Percentiles rank a stretch among this genome's conserved stretches.
Evolutionary conservation across 1,140 invertebrate genomes (phyloP).

Genomic region (Pachypsylla venusta): DNA sequence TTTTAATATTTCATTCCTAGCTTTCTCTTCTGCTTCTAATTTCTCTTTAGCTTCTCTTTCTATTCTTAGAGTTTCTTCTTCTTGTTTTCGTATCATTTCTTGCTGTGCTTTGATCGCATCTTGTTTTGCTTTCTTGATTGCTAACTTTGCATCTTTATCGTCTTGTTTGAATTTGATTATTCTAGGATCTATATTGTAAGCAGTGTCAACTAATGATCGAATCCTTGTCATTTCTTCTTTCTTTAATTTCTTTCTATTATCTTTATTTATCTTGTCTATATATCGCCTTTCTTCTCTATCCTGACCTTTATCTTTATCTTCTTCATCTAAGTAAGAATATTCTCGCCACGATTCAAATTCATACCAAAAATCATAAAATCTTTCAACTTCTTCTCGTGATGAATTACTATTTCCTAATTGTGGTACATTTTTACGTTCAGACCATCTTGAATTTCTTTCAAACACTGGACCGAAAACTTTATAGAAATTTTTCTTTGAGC

Average conservation of each 20-base stretch:
- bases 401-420: conserved; percentile 59
- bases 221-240: conserved; percentile 93
- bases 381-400: conserved; percentile 57
- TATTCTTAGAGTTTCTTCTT: conserved; percentile 30
- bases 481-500: conserved; percentile 65
- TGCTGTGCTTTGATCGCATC: conserved; percentile 55
- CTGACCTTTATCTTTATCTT: conserved; percentile 94
- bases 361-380: conserved; percentile 87
- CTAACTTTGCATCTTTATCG: conserved; percentile 80
- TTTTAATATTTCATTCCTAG: conserved; percentile 59
- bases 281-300: conserved; percentile 88
- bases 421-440: conserved; percentile 72
- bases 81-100: conserved; percentile 57
- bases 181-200: conserved; percentile 85
- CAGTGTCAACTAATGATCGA: conserved; percentile 75
- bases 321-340: conserved; percentile 97
- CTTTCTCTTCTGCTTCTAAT: conserved; percentile 63
- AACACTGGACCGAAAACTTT: conserved; percentile 60
- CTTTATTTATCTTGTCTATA: conserved; percentile 97
- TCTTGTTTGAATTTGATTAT: conserved; percentile 85
- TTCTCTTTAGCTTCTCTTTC: conserved; percentile 61
- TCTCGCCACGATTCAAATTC: conserved; percentile 98
- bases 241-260: conserved; percentile 73
- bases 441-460: conserved; percentile 82
- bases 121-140: conserved; percentile 76